These are phyloP conservation scores for Steatocranus sp. DNA, from an alignment of 2,797 vertebrate genomes.

Conservation along the genomic window DNA sequence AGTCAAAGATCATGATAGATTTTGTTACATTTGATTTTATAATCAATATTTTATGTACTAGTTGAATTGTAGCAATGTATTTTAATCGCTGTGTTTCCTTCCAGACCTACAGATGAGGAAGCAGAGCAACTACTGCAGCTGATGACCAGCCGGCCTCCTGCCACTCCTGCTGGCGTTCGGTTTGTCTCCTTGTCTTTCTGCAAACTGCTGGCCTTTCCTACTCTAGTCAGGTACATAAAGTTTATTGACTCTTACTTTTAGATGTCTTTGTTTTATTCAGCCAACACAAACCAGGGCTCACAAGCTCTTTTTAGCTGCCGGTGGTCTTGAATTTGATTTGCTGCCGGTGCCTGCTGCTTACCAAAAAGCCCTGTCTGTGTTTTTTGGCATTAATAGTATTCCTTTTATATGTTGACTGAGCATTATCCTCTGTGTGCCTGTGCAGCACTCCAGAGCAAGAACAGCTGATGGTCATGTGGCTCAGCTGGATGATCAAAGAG, in stretches of 20 bases:
- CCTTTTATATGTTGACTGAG: neutral
- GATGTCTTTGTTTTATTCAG: neutral
- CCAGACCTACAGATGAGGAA: slow-evolving; percentile 95
- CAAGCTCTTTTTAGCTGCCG: neutral
- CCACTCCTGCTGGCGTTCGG: slow-evolving; percentile 93
- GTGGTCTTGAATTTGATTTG: neutral
- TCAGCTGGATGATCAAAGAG: slow-evolving; percentile 99
- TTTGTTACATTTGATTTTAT: neutral
- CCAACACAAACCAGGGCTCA: neutral
- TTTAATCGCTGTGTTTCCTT: neutral
- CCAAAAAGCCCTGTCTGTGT: neutral
- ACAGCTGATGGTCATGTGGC: slow-evolving; percentile 97
- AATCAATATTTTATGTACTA: neutral
- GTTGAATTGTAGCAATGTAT: neutral
- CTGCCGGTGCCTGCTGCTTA: neutral
- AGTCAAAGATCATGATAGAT: neutral
- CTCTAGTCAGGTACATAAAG: slow-evolving; percentile 86
- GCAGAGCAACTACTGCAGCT: slow-evolving; percentile 93
- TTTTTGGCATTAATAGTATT: neutral
- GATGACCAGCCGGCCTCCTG: slow-evolving; percentile 96
- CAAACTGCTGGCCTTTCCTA: slow-evolving; percentile 95
- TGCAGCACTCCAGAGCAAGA: slow-evolving; percentile 94
- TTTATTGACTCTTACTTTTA: neutral
- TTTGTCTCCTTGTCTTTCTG: slow-evolving; percentile 97
- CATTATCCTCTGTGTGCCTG: neutral